phyloP scores from a whole-genome alignment of 2,888 invertebrate genomes.

The Ornithoptera alexandrae region DNA sequence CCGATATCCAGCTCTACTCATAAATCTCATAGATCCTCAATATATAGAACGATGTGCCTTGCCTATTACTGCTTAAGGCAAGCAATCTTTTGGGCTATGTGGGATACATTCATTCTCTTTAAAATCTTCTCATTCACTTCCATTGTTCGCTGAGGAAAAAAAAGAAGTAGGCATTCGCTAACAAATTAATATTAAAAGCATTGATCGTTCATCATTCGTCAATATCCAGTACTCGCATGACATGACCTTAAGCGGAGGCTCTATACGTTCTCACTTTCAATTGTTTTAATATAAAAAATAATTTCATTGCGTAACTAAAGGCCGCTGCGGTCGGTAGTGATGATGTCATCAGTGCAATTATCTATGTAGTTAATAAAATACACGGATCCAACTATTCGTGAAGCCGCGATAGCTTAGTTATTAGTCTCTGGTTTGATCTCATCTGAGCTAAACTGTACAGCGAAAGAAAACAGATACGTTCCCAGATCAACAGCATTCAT shows the following conservation, averaged over 20 bases:
- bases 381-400: neutral
- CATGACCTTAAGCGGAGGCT: conserved; percentile 56
- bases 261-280: conserved; percentile 61
- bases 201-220: conserved; percentile 33
- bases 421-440: too few relatives aligned
- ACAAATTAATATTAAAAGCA: conserved; percentile 20
- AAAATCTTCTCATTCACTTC: too few relatives aligned
- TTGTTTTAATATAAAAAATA: conserved; percentile 65
- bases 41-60: too few relatives aligned
- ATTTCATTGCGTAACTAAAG: conserved; percentile 56
- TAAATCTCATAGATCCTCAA: too few relatives aligned
- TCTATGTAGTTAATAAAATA: conserved; percentile 20
- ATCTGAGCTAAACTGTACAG: too few relatives aligned
- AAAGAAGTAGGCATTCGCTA: neutral
- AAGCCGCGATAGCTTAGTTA: too few relatives aligned
- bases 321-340: conserved; percentile 55
- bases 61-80: too few relatives aligned
- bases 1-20: too few relatives aligned
- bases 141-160: neutral
- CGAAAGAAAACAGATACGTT: too few relatives aligned
- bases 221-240: conserved; percentile 35
- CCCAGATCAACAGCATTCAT: too few relatives aligned
- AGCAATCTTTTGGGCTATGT: too few relatives aligned
- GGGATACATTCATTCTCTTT: too few relatives aligned
- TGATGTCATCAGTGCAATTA: conserved; percentile 25